A percentile compares a stretch with the other conserved stretches of the same genome.
These are phyloP conservation scores for Babylonia areolata DNA, from an alignment of 1,140 invertebrate genomes.

Conservation along the genomic window DNA sequence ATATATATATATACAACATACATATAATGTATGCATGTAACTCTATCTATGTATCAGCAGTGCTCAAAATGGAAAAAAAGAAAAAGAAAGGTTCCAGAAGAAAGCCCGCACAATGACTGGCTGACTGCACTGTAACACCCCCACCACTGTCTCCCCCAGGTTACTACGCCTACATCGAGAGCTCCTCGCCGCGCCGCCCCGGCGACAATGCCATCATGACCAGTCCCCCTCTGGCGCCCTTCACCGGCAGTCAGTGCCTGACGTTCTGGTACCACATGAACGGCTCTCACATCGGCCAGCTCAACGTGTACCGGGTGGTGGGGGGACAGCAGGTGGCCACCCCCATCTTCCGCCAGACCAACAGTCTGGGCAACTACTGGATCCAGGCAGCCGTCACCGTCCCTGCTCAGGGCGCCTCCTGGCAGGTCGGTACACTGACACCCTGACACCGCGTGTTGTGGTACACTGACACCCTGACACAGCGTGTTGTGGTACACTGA, in stretches of 20 bases:
- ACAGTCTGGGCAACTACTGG: slow-evolving; percentile 70
- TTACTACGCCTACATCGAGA: slow-evolving; percentile 73
- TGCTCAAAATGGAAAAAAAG: no score
- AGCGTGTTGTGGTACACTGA: no score
- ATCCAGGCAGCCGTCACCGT: slow-evolving; percentile 57
- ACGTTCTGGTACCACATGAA: slow-evolving; percentile 88
- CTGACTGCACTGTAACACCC: no score
- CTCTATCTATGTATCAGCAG: no score
- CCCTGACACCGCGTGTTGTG: no score
- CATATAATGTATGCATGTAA: no score
- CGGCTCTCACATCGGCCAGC: slow-evolving; percentile 76
- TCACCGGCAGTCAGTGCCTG: slow-evolving; percentile 57
- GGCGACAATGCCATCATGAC: slow-evolving; percentile 64
- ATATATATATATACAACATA: no score
- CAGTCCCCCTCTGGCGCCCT: slow-evolving; percentile 44
- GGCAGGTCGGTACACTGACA: no score
- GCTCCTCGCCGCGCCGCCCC: slow-evolving; percentile 57
- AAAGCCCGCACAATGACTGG: no score
- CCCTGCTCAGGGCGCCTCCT: slow-evolving; percentile 30
- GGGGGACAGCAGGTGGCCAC: slow-evolving; percentile 38
- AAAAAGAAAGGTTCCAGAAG: no score
- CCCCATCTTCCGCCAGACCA: slow-evolving; percentile 57
- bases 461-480: no score
- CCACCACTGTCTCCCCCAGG: slow-evolving; percentile 42
- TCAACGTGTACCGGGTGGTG: slow-evolving; percentile 63